These are phyloP conservation scores for Vannuccia rotundouncinata DNA, from an alignment of 2,888 invertebrate genomes.

Conservation along the genomic window DNA sequence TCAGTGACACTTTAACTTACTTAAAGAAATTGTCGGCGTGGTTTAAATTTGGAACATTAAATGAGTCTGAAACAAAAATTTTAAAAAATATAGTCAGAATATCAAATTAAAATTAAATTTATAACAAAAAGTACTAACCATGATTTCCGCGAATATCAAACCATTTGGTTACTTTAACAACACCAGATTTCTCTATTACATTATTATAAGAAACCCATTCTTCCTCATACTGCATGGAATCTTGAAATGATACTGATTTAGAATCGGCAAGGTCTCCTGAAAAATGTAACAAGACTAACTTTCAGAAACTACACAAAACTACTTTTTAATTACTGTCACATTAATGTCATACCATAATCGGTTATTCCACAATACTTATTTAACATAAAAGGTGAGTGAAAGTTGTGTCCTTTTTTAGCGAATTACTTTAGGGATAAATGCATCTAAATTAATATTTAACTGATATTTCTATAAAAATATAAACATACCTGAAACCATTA, in stretches of 20 bases:
- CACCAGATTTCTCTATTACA: slow-evolving; percentile 25
- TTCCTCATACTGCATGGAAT: slow-evolving; percentile 32
- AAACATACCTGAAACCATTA: slow-evolving; percentile 24
- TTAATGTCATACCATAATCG: no score
- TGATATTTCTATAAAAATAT: no score
- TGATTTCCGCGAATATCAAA: slow-evolving; percentile 36
- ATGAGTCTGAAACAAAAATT: slow-evolving; percentile 23
- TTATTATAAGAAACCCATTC: slow-evolving; percentile 31
- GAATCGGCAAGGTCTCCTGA: slow-evolving; percentile 33
- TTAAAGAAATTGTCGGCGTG: slow-evolving; percentile 29
- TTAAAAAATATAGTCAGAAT: background rate
- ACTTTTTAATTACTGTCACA: background rate
- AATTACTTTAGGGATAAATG: no score
- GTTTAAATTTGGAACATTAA: slow-evolving; percentile 36
- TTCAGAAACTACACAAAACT: background rate
- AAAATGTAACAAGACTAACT: background rate
- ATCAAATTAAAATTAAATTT: background rate
- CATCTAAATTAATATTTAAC: background rate
- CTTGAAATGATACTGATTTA: slow-evolving; percentile 12
- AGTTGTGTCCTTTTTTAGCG: no score
- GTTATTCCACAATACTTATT: no score
- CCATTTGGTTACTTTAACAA: slow-evolving; percentile 30
- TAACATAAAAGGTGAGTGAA: no score
- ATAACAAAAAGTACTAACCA: background rate
- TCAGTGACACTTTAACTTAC: no score